These are phyloP conservation scores for Champsocephalus esox DNA, from an alignment of 2,797 vertebrate species.

Conservation along the genomic window DNA sequence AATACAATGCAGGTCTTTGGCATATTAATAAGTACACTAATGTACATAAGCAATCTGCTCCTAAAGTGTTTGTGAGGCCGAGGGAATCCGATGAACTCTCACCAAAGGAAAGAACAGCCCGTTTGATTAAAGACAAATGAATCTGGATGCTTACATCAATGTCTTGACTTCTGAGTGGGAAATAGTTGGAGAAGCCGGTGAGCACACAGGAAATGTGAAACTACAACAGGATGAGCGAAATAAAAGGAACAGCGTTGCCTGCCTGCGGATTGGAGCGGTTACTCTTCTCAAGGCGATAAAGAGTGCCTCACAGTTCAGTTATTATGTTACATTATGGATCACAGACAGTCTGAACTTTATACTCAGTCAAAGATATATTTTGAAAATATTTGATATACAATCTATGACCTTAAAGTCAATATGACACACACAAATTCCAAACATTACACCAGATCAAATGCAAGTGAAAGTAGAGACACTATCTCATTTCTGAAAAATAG, in stretches of 20 bases:
- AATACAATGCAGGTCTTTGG: constrained; percentile 66
- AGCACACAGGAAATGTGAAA: constrained; percentile 62
- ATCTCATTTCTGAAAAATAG: constrained; percentile 25
- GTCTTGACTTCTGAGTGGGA: constrained; percentile 47
- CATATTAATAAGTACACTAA: constrained; percentile 37
- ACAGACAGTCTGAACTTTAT: neutral
- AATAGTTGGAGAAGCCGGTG: constrained; percentile 45
- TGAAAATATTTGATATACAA: constrained; percentile 42
- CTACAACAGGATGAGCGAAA: constrained; percentile 59
- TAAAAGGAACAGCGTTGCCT: constrained; percentile 35
- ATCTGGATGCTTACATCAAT: constrained; percentile 53
- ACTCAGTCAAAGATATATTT: constrained; percentile 19
- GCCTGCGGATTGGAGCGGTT: constrained; percentile 28
- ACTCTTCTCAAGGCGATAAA: constrained; percentile 14
- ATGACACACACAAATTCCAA: constrained; percentile 28
- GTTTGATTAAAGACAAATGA: constrained; percentile 71
- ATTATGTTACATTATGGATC: constrained; percentile 15
- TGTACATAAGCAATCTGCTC: constrained; percentile 8
- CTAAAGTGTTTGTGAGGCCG: constrained; percentile 16
- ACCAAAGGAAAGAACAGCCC: constrained; percentile 18
- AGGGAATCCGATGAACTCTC: constrained; percentile 42
- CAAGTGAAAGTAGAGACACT: constrained; percentile 11
- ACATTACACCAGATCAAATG: constrained; percentile 32
- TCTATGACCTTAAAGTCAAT: constrained; percentile 35
- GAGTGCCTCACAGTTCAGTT: constrained; percentile 6